Percentiles rank a stretch among this genome's conserved stretches.
Evolutionary conservation across 2,888 invertebrate species (phyloP).

Genomic region (Athripsodes cinereus): DNA sequence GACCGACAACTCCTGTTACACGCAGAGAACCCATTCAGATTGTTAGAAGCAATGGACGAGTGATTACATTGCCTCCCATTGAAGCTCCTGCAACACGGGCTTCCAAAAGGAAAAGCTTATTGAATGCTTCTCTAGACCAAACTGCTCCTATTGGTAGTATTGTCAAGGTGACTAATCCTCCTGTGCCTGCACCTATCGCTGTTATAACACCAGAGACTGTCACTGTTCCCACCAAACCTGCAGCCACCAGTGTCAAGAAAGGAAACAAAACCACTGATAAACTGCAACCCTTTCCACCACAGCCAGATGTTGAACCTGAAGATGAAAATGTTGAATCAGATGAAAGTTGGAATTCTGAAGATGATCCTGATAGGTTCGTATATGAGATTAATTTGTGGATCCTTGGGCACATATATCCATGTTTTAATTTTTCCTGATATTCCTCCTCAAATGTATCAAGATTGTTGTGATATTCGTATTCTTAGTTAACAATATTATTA

Average conservation of each 20-base stretch:
- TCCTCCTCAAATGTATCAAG: background rate
- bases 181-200: conserved; percentile 29
- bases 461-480: too few species aligned
- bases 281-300: conserved; percentile 15
- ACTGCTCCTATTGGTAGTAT: conserved; percentile 4
- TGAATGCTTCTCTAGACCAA: conserved; percentile 8
- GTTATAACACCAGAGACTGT: conserved; percentile 31
- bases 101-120: conserved; percentile 58
- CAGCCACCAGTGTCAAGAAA: conserved; percentile 26
- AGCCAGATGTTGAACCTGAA: conserved; percentile 35
- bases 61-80: conserved; percentile 74
- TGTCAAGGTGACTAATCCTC: background rate
- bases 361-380: conserved; percentile 74
- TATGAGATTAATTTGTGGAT: too few species aligned
- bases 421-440: background rate
- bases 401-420: too few species aligned
- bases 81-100: conserved; percentile 77
- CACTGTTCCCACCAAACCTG: conserved; percentile 27
- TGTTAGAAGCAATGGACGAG: conserved; percentile 65
- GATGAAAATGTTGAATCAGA: conserved; percentile 52
- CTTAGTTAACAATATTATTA: too few species aligned
- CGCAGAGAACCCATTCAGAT: conserved; percentile 63
- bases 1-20: background rate
- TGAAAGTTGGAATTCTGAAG: conserved; percentile 75
- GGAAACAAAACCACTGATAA: background rate